Base-by-base conservation (phyloP, 2,113 vertebrate genomes). In the Nycticorax nycticorax region DNA sequence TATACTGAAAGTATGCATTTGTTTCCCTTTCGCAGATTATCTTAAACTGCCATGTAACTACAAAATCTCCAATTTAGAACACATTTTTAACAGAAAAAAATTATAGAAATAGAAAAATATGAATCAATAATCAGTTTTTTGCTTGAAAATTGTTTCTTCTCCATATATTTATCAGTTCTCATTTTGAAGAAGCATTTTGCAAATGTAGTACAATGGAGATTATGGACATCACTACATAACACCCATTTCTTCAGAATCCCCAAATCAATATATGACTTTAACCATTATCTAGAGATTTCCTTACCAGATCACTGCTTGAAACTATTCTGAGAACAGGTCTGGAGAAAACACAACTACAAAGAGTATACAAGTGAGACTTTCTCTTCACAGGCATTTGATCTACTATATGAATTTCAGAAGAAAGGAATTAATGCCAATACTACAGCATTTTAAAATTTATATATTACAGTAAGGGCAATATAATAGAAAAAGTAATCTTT, bases 401-500 rank as follows among this genome's bases (percentile, higher is more conserved):
- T 73, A 47, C 35, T 56, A 13, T 12, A 68, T 13, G 6, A 87
- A 45, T 47, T 62, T 48, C 52, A 72, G 66, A 20, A 32, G 75
- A 63, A 32, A 80, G 7, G 4, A 66, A 92, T 24, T 74, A 78
- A 78, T 55, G 9, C 24, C 62, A 87, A 10, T 69, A 66, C 15
- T 73, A 68, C 19, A 50, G 6, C 23, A 23, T 87, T 86, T 93
- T 91, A 23, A 69, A 78, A 14, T 19, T 10, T 72, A 64, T 89
- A 13, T 41, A 69, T 93, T 73, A 91, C 56, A 81, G 69, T 39
- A 90, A 57, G 26, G 6, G 28, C 28, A 48, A 60, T 86, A 56
- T 81, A 93, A 93, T 28, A 81, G 56, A 72, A 92, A 50, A 75
- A 64, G 39, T 87, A 97, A 97, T 96, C 96, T 66, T 96, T 73